These are phyloP conservation scores for Orthosia gothica DNA, from an alignment of 2,888 invertebrate species.

Conservation along the genomic window DNA sequence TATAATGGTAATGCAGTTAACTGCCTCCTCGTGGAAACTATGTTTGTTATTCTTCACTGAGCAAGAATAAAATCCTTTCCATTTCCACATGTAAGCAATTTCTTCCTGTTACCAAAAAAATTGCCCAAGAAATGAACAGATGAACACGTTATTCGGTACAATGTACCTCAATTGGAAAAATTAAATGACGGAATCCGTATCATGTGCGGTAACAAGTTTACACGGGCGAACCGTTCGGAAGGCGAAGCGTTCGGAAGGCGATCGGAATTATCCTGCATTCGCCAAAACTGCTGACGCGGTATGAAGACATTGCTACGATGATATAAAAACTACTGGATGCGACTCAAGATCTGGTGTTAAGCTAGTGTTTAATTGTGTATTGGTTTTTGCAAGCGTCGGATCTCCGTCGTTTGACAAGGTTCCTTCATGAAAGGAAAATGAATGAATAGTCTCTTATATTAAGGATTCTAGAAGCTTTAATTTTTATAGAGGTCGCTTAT, in stretches of 20 bases:
- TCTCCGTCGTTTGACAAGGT: not conserved
- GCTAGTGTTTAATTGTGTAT: not conserved
- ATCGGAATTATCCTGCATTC: conserved; percentile 87
- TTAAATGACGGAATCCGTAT: conserved; percentile 68
- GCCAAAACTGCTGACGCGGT: conserved; percentile 85
- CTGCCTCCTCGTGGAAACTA: not conserved
- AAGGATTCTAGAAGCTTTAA: not conserved
- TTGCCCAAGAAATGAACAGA: conserved; percentile 54
- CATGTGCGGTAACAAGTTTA: conserved; percentile 76
- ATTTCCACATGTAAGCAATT: not conserved
- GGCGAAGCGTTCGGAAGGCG: conserved; percentile 77
- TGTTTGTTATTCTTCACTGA: not conserved
- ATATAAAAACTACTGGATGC: conserved; percentile 38
- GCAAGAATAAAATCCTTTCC: not conserved
- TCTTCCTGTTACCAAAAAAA: conserved; percentile 29
- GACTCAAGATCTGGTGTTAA: not conserved
- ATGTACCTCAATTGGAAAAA: conserved; percentile 62
- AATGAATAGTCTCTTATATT: not conserved
- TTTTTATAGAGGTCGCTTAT: not conserved
- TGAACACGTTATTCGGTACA: conserved; percentile 56
- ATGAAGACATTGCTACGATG: conserved; percentile 63
- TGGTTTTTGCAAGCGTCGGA: not conserved
- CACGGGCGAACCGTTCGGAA: conserved; percentile 74
- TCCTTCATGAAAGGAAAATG: not conserved
- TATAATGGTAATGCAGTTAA: not conserved